Evolutionary conservation across 2,888 invertebrate genomes (phyloP), one percentile per base, ranked within the genome.

Genomic region (Crossocerus cetratus): DNA sequence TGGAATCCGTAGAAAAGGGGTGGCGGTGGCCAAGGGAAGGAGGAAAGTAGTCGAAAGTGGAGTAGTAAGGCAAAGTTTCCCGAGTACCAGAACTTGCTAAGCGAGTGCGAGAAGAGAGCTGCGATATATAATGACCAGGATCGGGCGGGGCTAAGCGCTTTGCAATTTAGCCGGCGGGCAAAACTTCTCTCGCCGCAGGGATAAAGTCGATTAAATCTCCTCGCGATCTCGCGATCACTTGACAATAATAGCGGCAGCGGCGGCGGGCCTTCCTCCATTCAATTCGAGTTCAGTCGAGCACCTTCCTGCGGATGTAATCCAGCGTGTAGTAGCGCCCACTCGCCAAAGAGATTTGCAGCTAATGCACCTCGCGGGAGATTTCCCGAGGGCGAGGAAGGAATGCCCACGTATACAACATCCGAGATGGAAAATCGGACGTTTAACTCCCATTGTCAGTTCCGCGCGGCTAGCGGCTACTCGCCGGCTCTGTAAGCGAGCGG

Each of bases 151-250:
- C 32, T 57, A 49, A 72, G 45, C 71, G 71, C 64, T 55, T 74
- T 53, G 71, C 74, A 74, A 74, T 71, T 67, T 72, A 68, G n/a
- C 16, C 16, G 64, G 63, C 32, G 60, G 64, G 56, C 60, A 61
- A 64, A 72, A 68, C 43, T 74, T 74, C 69, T 32, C 70, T 61
- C 54, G 56, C 44, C 22, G 14, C 3, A n/a, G 11, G 49, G 16
- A 49, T 16, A n/a, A 49, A 49, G 45, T 45, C 45, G 45, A 49
- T 49, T 49, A 49, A 49, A 49, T 49, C 49, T 49, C 16, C 58
- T 11, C 60, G 20, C 45, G 21, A 42, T n/a, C 20, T 60, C 16
- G 3, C 3, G 21, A 56, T n/a, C 22, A 21, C 21, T n/a, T 21
- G 8, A 23, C 56, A 58, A 58, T 58, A 58, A 58, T 32, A 32